phyloP scores from a whole-genome alignment of 2,888 invertebrate genomes.

The Limnephilus lunatus region DNA sequence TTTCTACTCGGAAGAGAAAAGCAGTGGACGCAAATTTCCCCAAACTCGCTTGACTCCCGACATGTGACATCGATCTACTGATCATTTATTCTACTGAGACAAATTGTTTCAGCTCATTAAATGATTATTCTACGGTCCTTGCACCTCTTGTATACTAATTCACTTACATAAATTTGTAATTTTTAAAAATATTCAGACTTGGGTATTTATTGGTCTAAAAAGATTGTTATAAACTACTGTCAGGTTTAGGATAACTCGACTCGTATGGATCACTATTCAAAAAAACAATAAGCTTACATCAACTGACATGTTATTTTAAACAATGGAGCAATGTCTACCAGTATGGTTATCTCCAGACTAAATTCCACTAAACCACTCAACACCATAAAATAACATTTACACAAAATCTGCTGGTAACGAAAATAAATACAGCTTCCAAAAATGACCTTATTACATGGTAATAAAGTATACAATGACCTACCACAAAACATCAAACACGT shows the following conservation, averaged over 20 bases:
- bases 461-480: not conserved
- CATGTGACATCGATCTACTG: constrained; percentile 4
- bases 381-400: not conserved
- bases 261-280: no score
- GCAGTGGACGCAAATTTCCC: not conserved
- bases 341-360: no score
- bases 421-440: not conserved
- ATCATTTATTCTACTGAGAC: not conserved
- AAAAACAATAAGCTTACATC: no score
- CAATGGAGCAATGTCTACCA: no score
- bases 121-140: not conserved
- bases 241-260: no score
- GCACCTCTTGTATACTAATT: not conserved
- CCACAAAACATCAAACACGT: not conserved
- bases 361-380: not conserved
- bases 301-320: no score
- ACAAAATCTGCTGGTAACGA: not conserved
- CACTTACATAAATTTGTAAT: not conserved
- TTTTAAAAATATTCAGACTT: no score
- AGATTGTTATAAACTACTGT: no score
- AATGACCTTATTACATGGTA: not conserved
- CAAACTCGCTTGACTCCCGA: not conserved
- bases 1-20: not conserved
- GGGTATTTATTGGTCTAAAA: no score
- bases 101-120: constrained; percentile 5